phyloP scores from a whole-genome alignment of 1,140 invertebrate genomes.

The Cryptotermes secundus region DNA sequence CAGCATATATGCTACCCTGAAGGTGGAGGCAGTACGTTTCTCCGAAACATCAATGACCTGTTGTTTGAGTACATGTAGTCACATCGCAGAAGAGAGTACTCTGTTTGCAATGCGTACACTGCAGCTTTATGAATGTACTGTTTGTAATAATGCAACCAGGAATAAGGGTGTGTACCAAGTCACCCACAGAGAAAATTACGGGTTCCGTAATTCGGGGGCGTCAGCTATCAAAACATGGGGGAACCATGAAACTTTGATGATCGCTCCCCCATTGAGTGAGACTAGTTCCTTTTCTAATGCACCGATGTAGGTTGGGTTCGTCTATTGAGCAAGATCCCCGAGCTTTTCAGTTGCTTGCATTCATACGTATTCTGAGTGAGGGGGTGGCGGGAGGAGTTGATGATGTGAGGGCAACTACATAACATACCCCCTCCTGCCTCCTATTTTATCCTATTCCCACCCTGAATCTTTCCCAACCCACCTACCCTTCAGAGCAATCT shows the following conservation, averaged over 20 bases:
- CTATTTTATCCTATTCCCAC: neutral
- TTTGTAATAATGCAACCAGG: neutral
- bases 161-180: neutral
- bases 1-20: too few species aligned
- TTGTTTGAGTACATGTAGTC: too few species aligned
- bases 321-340: conserved; percentile 14
- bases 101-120: too few species aligned
- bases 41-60: too few species aligned
- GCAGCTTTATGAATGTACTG: neutral
- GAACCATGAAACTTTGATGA: conserved; percentile 36
- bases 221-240: conserved; percentile 34
- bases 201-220: conserved; percentile 33
- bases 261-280: conserved; percentile 24
- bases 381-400: conserved; percentile 9
- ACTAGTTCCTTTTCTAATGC: neutral
- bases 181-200: conserved; percentile 31
- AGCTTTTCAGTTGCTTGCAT: neutral
- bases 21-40: too few species aligned
- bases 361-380: neutral
- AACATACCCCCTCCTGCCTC: neutral
- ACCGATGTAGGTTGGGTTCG: neutral
- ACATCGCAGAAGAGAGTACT: too few species aligned
- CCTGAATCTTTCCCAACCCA: conserved; percentile 14
- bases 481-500: conserved; percentile 14
- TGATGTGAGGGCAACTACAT: conserved; percentile 28